Evolutionary conservation across 2,888 invertebrate species (phyloP).

Genomic region (Polydrusus tereticollis): DNA sequence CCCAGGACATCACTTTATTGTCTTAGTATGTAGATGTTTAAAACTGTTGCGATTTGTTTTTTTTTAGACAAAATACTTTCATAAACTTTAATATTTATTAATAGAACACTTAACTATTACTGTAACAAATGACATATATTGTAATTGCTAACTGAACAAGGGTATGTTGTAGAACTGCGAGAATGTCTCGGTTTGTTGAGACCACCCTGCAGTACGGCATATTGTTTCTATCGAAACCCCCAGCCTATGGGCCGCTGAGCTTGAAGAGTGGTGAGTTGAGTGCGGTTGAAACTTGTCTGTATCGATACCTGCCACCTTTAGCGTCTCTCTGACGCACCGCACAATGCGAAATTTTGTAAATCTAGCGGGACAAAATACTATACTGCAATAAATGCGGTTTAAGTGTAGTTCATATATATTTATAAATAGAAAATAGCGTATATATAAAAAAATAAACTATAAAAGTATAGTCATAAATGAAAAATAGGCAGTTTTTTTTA

Average conservation of each 20-base stretch:
- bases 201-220: neutral
- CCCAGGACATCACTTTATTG: neutral
- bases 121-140: neutral
- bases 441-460: no score
- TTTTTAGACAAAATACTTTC: neutral
- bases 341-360: no score
- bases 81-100: neutral
- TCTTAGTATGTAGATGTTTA: neutral
- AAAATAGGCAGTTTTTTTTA: no score
- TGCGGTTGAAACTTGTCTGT: neutral
- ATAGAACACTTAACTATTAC: neutral
- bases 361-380: no score
- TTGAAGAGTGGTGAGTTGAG: neutral
- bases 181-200: neutral
- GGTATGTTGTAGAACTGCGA: neutral
- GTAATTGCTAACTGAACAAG: neutral
- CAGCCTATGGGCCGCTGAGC: neutral
- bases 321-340: constrained; percentile 1
- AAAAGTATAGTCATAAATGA: no score
- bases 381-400: no score
- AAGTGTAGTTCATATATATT: no score
- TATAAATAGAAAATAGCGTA: no score
- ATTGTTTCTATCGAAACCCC: neutral
- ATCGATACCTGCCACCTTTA: neutral
- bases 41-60: neutral